phyloP scores from a whole-genome alignment of 2,113 vertebrate species.

The Haemorhous mexicanus region DNA sequence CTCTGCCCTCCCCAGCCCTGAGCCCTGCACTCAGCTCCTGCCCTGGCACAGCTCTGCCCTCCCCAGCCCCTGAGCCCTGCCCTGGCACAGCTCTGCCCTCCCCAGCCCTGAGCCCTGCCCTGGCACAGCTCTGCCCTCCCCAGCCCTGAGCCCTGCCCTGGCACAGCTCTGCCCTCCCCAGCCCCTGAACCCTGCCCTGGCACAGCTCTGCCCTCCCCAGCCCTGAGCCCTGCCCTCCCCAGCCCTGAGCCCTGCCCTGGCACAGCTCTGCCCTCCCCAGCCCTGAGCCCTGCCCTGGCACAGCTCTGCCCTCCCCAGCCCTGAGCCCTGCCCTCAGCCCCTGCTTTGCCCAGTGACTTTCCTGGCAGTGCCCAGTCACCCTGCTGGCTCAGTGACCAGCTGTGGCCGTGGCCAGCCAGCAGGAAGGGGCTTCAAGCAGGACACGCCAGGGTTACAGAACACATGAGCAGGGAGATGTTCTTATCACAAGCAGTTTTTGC shows the following conservation, averaged over 20 bases:
- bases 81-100: too few relatives aligned
- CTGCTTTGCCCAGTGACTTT: rapidly evolving
- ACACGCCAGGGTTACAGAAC: neutral
- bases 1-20: neutral
- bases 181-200: neutral
- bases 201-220: neutral
- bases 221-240: too few relatives aligned
- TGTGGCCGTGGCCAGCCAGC: neutral
- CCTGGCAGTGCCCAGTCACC: neutral
- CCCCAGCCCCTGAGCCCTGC: neutral
- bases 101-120: neutral
- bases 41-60: too few relatives aligned
- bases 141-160: rapidly evolving
- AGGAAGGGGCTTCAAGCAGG: neutral
- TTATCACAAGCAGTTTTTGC: constrained; percentile 38
- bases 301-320: neutral
- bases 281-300: neutral
- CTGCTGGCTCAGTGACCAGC: neutral
- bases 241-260: too few relatives aligned
- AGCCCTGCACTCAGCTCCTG: neutral
- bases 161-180: too few relatives aligned
- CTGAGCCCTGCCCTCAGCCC: rapidly evolving
- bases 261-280: neutral
- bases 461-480: neutral
- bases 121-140: neutral